Conservation (phyloP, 2,888 invertebrate genomes). For the Cephus pygmeus region DNA sequence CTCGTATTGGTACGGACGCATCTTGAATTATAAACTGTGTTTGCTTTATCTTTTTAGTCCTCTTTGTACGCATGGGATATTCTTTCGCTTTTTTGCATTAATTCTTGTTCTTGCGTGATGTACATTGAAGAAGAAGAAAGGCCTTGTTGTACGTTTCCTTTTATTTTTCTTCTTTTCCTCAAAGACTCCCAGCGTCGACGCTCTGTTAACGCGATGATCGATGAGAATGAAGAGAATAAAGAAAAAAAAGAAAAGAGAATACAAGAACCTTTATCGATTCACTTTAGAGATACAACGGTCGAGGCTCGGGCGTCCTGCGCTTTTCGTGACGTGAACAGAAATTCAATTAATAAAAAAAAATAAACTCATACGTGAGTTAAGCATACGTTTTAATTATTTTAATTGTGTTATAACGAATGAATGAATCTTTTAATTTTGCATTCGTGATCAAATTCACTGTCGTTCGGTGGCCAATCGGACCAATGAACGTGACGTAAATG, state of each 20-base stretch:
- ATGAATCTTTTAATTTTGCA: too few relatives aligned
- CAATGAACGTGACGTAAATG: too few relatives aligned
- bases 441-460: too few relatives aligned
- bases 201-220: neutral
- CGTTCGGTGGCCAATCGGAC: too few relatives aligned
- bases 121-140: neutral
- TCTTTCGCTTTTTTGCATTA: neutral
- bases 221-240: neutral
- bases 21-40: neutral
- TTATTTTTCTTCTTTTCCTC: slow-evolving; percentile 13
- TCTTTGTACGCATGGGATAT: neutral
- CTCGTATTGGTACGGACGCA: neutral
- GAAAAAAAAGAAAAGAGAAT: too few relatives aligned
- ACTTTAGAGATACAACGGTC: neutral
- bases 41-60: neutral
- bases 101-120: neutral
- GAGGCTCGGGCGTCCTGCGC: neutral
- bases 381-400: neutral
- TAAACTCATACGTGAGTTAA: neutral
- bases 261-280: neutral
- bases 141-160: neutral
- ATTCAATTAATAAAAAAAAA: neutral
- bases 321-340: neutral
- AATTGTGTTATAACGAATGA: neutral
- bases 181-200: neutral